Conservation (phyloP, 2,113 vertebrate species). For the Sebastes schlegelii region DNA sequence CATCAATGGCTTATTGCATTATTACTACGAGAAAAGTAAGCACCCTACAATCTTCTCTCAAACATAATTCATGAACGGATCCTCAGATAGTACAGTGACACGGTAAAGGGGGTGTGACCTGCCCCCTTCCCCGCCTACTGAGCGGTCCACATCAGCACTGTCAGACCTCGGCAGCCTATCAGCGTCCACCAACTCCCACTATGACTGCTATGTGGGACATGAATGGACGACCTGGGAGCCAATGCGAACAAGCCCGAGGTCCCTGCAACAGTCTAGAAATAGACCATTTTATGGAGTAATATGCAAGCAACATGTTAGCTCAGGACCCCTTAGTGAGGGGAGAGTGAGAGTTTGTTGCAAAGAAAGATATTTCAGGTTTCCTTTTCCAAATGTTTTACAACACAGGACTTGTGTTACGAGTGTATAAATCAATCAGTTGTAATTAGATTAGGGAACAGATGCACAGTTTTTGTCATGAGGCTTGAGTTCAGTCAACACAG, state of each 20-base stretch:
- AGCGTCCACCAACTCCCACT: constrained; percentile 73
- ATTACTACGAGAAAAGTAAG: background rate
- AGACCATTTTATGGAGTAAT: constrained; percentile 51
- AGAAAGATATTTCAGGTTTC: background rate
- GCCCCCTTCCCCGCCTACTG: constrained; percentile 61
- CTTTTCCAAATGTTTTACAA: background rate
- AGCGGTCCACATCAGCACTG: constrained; percentile 82
- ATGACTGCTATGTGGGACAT: constrained; percentile 43
- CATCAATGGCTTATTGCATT: background rate
- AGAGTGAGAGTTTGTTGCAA: background rate
- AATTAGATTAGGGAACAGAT: background rate
- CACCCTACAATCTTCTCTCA: background rate
- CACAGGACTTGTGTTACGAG: background rate
- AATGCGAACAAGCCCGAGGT: constrained; percentile 58
- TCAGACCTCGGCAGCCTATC: constrained; percentile 72
- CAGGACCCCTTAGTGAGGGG: background rate
- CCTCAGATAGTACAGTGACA: constrained; percentile 35
- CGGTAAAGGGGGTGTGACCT: constrained; percentile 6
- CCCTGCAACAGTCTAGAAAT: constrained; percentile 65
- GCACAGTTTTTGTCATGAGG: background rate
- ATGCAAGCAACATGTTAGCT: constrained; percentile 38
- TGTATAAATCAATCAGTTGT: constrained; percentile 14
- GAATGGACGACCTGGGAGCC: constrained; percentile 71
- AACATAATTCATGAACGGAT: constrained; percentile 1
- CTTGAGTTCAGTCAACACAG: background rate